These are phyloP conservation scores for Drosophila nebulosa DNA, from an alignment of 1,140 invertebrate genomes.

Conservation along the genomic window DNA sequence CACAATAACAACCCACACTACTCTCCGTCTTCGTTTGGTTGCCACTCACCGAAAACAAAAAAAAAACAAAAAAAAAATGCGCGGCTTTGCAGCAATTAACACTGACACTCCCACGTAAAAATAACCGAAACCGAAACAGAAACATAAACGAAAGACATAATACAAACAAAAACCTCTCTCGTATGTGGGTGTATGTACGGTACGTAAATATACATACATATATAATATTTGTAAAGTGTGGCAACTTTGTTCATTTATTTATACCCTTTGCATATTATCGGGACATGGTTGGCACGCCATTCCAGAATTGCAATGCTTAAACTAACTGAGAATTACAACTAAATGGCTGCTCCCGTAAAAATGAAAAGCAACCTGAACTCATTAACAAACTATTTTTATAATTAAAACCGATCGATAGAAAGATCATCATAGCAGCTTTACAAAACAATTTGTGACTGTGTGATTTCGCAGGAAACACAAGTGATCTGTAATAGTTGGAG, in stretches of 20 bases:
- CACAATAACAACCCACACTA: not conserved
- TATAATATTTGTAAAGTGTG: slow-evolving; percentile 23
- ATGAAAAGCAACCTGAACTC: no score
- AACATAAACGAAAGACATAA: slow-evolving; percentile 13
- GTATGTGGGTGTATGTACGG: slow-evolving; percentile 30
- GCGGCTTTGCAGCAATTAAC: slow-evolving; percentile 69
- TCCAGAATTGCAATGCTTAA: no score
- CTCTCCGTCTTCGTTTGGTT: not conserved
- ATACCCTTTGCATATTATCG: no score
- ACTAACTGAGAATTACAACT: no score
- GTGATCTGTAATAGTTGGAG: no score
- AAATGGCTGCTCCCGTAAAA: no score
- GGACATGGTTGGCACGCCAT: no score
- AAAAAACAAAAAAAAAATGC: slow-evolving; percentile 33
- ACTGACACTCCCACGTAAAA: slow-evolving; percentile 69
- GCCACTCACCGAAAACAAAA: slow-evolving; percentile 9
- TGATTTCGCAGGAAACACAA: no score
- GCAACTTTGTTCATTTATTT: slow-evolving; percentile 43
- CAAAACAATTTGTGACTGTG: no score
- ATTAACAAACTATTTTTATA: no score
- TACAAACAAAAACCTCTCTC: slow-evolving; percentile 24
- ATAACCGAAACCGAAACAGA: not conserved
- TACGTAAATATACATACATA: not conserved
- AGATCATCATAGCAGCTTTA: no score
- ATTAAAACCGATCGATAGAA: no score